A percentile compares a stretch with the other conserved stretches of the same genome.
These are phyloP conservation scores for Alces alces DNA, from an alignment of 2,113 vertebrate genomes.

Conservation along the genomic window DNA sequence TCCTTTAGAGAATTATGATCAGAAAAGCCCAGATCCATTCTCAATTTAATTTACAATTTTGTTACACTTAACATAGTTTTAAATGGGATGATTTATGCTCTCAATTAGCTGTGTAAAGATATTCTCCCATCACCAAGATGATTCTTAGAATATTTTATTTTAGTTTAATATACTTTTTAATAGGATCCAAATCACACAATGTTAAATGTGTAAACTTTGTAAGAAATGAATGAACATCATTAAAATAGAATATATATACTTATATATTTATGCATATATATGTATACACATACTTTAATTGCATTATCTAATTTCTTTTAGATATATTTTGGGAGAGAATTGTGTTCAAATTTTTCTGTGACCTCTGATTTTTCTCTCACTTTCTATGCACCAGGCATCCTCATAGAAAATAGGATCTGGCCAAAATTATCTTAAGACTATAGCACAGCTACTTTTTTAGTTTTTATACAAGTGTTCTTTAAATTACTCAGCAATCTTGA, in stretches of 20 bases:
- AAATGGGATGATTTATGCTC: constrained; percentile 56
- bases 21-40: not conserved
- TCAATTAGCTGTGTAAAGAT: constrained; percentile 64
- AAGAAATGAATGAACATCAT: constrained; percentile 51
- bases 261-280: not conserved
- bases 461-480: not conserved
- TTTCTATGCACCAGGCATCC: not conserved
- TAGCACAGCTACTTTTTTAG: not conserved
- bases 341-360: constrained; percentile 3
- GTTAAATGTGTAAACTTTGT: constrained; percentile 34
- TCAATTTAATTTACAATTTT: constrained; percentile 39
- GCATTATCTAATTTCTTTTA: constrained; percentile 50
- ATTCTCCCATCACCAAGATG: constrained; percentile 42
- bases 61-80: constrained; percentile 27
- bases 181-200: constrained; percentile 49
- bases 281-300: constrained; percentile 20
- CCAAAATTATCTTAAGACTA: not conserved
- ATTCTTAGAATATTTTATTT: constrained; percentile 56
- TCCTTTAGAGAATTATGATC: not conserved
- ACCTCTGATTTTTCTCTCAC: not conserved
- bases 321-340: constrained; percentile 33
- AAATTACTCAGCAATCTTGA: not conserved
- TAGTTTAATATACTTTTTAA: constrained; percentile 64
- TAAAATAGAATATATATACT: constrained; percentile 34
- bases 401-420: not conserved